Conservation (phyloP, 2,113 vertebrate genomes). For the Agelaius phoeniceus region DNA sequence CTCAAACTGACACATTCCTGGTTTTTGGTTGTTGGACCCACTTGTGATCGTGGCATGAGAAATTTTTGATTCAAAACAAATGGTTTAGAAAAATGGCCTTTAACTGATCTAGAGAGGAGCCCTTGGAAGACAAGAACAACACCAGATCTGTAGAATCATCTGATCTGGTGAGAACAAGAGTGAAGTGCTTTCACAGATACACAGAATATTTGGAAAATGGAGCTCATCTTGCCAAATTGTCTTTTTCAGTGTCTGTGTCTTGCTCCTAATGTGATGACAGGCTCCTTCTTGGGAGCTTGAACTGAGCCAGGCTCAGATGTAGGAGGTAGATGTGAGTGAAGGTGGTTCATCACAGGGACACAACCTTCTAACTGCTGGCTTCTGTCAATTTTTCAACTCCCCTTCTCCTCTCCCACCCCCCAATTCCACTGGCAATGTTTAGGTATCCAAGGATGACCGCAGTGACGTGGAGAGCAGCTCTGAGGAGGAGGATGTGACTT, state of each 20-base stretch:
- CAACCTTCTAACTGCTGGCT: background rate
- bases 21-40: accelerated
- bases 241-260: background rate
- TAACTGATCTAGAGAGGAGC: background rate
- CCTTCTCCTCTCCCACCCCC: background rate
- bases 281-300: background rate
- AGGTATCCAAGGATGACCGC: slow-evolving; percentile 95
- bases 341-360: background rate
- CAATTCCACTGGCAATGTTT: background rate
- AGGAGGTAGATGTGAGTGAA: background rate
- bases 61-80: background rate
- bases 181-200: background rate
- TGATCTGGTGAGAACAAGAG: background rate
- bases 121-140: background rate
- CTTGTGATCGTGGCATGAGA: background rate
- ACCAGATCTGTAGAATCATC: background rate
- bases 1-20: background rate
- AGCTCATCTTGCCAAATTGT: background rate
- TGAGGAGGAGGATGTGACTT: slow-evolving; percentile 82
- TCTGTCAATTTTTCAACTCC: background rate
- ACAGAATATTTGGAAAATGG: background rate
- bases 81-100: background rate
- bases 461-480: slow-evolving; percentile 98
- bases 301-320: background rate
- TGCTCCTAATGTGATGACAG: background rate